Conservation (phyloP, 2,797 vertebrate genomes). For the Silurus lanzhouensis region DNA sequence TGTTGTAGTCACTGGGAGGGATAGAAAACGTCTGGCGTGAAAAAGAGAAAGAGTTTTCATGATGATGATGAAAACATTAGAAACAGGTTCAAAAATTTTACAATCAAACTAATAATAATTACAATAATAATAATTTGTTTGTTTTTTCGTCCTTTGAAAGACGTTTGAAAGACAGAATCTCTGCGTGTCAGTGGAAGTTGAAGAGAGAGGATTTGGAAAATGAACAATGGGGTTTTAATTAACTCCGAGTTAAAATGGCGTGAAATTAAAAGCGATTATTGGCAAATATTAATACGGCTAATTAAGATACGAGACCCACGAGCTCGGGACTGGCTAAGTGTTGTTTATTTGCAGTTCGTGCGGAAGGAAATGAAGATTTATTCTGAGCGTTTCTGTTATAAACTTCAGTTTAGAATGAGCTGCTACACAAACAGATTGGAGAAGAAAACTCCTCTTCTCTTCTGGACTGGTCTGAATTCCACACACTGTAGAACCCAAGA, state of each 20-base stretch:
- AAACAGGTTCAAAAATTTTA: no score
- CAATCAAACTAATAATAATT: no score
- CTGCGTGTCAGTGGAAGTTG: neutral
- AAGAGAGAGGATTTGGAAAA: constrained; percentile 65
- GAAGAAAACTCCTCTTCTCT: neutral
- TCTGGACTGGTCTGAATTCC: neutral
- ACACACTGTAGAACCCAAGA: no score
- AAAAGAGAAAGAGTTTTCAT: no score
- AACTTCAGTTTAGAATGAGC: neutral
- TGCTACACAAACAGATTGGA: neutral
- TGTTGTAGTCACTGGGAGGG: no score
- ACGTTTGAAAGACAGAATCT: neutral
- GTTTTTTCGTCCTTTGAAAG: neutral
- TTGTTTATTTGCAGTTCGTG: constrained; percentile 72
- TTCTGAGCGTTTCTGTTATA: constrained; percentile 43
- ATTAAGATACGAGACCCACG: constrained; percentile 77
- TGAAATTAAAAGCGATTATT: constrained; percentile 85
- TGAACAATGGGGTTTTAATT: constrained; percentile 81
- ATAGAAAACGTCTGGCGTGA: no score
- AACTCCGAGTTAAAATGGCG: constrained; percentile 82
- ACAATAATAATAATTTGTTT: no score
- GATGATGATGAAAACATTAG: no score
- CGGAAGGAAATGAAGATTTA: constrained; percentile 61
- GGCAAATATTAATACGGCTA: constrained; percentile 77
- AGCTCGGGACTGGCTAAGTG: constrained; percentile 77